Evolutionary conservation across 2,113 vertebrate genomes (phyloP).

Genomic region (Gavialis gangeticus): DNA sequence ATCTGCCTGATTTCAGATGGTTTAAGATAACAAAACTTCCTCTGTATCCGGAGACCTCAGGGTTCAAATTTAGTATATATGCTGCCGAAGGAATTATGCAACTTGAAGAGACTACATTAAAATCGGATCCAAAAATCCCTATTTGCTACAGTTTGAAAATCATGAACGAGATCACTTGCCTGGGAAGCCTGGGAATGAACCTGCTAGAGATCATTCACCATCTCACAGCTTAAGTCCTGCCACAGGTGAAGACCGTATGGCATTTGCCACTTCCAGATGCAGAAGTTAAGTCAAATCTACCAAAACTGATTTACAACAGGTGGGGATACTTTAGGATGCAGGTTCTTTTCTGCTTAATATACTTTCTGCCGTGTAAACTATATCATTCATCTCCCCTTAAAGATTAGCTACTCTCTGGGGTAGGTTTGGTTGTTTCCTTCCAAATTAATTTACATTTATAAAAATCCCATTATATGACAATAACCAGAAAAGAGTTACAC

Average conservation of each 20-base stretch:
- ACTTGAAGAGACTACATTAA: too few relatives aligned
- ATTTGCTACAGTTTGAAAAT: too few relatives aligned
- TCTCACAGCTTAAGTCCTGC: neutral
- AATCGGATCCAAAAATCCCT: too few relatives aligned
- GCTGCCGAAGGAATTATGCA: too few relatives aligned
- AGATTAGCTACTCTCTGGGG: neutral
- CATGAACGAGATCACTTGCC: neutral
- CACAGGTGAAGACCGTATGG: neutral
- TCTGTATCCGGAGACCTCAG: too few relatives aligned
- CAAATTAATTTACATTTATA: neutral
- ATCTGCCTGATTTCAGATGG: too few relatives aligned
- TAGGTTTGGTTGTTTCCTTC: neutral
- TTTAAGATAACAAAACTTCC: too few relatives aligned
- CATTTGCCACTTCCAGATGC: neutral
- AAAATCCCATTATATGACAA: fast-evolving
- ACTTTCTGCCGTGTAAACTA: neutral
- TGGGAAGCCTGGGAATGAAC: neutral
- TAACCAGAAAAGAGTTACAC: neutral
- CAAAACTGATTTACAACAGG: neutral
- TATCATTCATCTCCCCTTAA: neutral
- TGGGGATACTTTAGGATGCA: too few relatives aligned
- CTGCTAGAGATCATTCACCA: too few relatives aligned
- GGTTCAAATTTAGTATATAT: too few relatives aligned
- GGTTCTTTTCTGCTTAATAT: neutral
- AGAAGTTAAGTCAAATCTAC: too few relatives aligned